Percentiles rank a stretch among this genome's conserved stretches.
phyloP scores from a whole-genome alignment of 1,140 invertebrate species.

The Coenobita brevimanus region DNA sequence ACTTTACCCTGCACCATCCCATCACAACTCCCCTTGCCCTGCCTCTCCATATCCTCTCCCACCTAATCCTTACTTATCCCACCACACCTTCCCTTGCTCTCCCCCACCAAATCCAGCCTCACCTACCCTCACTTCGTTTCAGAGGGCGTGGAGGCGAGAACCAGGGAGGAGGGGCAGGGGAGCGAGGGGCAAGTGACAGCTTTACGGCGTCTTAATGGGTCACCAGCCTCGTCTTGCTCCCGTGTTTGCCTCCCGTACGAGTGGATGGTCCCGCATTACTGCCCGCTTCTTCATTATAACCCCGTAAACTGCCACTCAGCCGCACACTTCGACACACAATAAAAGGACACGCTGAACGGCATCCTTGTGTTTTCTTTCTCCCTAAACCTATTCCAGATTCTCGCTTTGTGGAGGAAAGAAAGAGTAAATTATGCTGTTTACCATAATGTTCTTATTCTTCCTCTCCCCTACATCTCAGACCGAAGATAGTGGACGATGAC shows the following conservation, averaged over 20 bases:
- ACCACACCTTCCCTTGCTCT: too few relatives aligned
- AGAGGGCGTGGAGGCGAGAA: neutral
- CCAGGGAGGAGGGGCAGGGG: neutral
- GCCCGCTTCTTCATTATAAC: constrained; percentile 35
- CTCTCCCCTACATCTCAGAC: too few relatives aligned
- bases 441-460: too few relatives aligned
- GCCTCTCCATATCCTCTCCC: too few relatives aligned
- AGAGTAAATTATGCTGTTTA: neutral
- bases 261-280: constrained; percentile 35
- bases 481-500: too few relatives aligned
- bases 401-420: too few relatives aligned
- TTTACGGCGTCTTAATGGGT: constrained; percentile 57
- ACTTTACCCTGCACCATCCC: too few relatives aligned
- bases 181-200: constrained; percentile 41
- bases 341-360: neutral
- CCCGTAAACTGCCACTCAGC: constrained; percentile 56
- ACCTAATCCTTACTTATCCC: too few relatives aligned
- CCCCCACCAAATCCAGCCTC: neutral
- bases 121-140: neutral
- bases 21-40: too few relatives aligned
- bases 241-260: constrained; percentile 34
- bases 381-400: too few relatives aligned
- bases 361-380: too few relatives aligned
- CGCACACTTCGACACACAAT: constrained; percentile 19
- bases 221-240: constrained; percentile 42